Percentiles rank a stretch among this genome's conserved stretches.
These are phyloP conservation scores for Paragorgia papillata DNA, from an alignment of 92 coral and sea anemone genomes.

Conservation along the genomic window DNA sequence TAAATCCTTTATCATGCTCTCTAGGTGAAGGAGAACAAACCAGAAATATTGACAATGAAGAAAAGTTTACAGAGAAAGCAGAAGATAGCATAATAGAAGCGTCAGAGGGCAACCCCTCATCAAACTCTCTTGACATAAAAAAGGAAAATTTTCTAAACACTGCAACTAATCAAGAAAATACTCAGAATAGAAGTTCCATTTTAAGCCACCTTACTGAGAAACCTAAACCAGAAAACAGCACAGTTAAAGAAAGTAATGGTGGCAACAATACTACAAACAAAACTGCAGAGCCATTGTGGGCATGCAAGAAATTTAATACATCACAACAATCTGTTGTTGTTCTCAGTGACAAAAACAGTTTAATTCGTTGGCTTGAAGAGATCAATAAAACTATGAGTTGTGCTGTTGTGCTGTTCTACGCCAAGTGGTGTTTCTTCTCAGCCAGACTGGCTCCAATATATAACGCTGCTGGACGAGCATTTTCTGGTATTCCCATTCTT, in stretches of 20 bases:
- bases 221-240: background rate
- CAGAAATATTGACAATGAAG: background rate
- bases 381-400: slow-evolving; percentile 54
- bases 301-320: background rate
- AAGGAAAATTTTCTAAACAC: background rate
- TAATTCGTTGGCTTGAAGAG: slow-evolving; percentile 20
- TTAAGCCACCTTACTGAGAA: background rate
- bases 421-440: slow-evolving; percentile 81
- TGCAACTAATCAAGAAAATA: background rate
- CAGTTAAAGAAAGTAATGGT: background rate
- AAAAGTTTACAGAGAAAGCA: background rate
- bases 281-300: background rate
- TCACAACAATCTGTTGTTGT: slow-evolving; percentile 13
- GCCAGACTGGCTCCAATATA: slow-evolving; percentile 86
- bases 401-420: slow-evolving; percentile 91
- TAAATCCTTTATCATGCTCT: too few relatives aligned
- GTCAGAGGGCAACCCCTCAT: too few relatives aligned
- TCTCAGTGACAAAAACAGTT: slow-evolving; percentile 21
- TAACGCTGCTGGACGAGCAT: slow-evolving; percentile 90
- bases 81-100: too few relatives aligned
- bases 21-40: background rate
- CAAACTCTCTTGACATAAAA: background rate
- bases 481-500: slow-evolving; percentile 72
- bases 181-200: background rate
- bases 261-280: background rate